Conservation (phyloP, 2,113 vertebrate species). For the Prionailurus viverrinus region DNA sequence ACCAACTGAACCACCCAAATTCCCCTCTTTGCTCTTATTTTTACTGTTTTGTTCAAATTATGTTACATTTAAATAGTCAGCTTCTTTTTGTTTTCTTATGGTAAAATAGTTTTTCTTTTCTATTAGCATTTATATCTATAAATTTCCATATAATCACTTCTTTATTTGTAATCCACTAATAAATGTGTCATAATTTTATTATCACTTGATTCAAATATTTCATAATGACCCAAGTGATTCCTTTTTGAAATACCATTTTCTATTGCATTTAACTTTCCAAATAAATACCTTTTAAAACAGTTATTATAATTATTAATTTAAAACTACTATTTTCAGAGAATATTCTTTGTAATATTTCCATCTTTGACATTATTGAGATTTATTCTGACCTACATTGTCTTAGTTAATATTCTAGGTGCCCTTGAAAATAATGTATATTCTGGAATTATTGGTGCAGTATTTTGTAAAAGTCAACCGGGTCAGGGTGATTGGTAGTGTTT, state of each 20-base stretch:
- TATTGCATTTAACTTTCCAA: background rate
- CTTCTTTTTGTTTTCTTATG: background rate
- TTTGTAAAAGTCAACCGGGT: background rate
- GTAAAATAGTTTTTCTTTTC: background rate
- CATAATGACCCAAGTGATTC: background rate
- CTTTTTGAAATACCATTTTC: background rate
- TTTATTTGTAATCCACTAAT: background rate
- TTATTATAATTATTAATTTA: background rate
- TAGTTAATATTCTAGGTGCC: background rate
- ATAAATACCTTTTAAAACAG: background rate
- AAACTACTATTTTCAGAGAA: background rate
- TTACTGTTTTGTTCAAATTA: background rate
- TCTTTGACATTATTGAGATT: background rate
- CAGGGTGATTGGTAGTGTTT: background rate
- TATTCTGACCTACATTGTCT: background rate
- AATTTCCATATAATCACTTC: background rate
- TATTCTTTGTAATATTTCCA: background rate
- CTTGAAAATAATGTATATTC: background rate
- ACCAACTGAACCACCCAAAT: too few relatives aligned
- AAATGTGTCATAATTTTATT: background rate
- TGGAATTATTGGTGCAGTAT: background rate
- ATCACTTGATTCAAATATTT: background rate
- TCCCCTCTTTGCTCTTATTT: background rate
- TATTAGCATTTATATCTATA: background rate
- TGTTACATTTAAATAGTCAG: background rate